These are phyloP conservation scores for Meteorus cinctellus DNA, from an alignment of 2,888 invertebrate genomes.

Conservation along the genomic window DNA sequence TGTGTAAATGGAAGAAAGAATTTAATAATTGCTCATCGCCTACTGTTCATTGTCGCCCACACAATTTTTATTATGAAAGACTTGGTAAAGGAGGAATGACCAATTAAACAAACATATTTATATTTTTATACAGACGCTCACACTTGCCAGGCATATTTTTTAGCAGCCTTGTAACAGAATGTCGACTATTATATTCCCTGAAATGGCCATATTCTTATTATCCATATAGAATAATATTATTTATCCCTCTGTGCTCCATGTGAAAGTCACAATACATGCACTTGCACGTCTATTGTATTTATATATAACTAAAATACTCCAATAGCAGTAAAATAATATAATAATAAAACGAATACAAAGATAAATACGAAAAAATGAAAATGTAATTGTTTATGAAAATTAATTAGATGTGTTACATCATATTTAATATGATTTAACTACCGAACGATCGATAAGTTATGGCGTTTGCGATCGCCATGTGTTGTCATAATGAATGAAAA, in stretches of 20 bases:
- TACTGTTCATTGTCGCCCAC: conserved; percentile 31
- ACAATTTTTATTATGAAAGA: conserved; percentile 4
- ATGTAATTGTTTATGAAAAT: neutral
- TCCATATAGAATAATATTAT: conserved; percentile 19
- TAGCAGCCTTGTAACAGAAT: conserved; percentile 42
- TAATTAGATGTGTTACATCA: neutral
- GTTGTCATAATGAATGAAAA: neutral
- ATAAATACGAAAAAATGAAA: neutral
- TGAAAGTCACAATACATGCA: conserved; percentile 4
- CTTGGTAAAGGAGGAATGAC: conserved; percentile 1
- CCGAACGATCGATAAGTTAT: neutral
- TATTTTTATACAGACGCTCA: neutral
- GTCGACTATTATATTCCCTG: conserved; percentile 3
- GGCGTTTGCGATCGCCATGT: neutral
- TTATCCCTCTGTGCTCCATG: neutral
- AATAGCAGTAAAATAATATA: neutral
- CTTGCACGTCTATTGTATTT: neutral
- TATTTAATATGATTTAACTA: neutral
- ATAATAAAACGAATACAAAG: neutral
- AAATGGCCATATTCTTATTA: neutral
- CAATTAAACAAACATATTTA: conserved; percentile 16
- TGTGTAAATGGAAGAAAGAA: neutral
- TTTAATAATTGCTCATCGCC: conserved; percentile 24
- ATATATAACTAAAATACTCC: neutral
- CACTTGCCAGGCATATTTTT: conserved; percentile 3